Evolutionary conservation across 2,113 vertebrate genomes (phyloP), one percentile per base, ranked within the genome.

Genomic region (Pseudolaguvia tuberculata): DNA sequence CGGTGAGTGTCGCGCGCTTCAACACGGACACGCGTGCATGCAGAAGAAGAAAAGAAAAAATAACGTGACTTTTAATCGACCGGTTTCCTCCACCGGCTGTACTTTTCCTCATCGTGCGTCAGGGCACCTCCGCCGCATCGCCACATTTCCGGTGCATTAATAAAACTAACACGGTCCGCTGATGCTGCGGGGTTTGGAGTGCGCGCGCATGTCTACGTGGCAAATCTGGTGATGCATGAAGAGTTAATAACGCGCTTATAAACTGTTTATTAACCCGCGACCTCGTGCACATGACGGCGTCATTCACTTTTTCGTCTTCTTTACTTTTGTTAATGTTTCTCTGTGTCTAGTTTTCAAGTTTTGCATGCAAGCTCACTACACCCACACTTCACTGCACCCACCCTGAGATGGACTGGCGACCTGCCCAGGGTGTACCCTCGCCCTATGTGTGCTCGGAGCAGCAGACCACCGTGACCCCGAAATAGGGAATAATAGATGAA

Each of bases 1-100:
- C 95, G 94, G 96, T 98, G 91, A 98, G 91, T 91, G 21, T 72
- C 55, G 13, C 75, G 45, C 45, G 10, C 42, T 18, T 47, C 42
- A 9, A 14, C 20, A 66, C 15, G 1, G 62, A 48, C 31, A 31
- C 14, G 58, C 35, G 15, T 63, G 61, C 61, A 23, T n/a, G 6
- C 5, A 14, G 21, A 20, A 20, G 25, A 1, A 20, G 17, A 14
- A 4, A 55, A 14, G 21, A 20, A 20, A 31, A 1, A 20, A 29
- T 21, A 4, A 55, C 2, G 15, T 42, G 1, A n/a, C 39, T 15
- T 17, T 63, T 9, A 21, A 0, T n/a, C 17, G 13, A 5, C 35
- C 4, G 39, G 39, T 3, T n/a, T n/a, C n/a, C n/a, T n/a, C n/a
- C 5, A 45, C 7, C n/a, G 1, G 21, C 47, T 10, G 31, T 67